Evolutionary conservation across 2,888 invertebrate species (phyloP).

Genomic region (Drosophila histrio): DNA sequence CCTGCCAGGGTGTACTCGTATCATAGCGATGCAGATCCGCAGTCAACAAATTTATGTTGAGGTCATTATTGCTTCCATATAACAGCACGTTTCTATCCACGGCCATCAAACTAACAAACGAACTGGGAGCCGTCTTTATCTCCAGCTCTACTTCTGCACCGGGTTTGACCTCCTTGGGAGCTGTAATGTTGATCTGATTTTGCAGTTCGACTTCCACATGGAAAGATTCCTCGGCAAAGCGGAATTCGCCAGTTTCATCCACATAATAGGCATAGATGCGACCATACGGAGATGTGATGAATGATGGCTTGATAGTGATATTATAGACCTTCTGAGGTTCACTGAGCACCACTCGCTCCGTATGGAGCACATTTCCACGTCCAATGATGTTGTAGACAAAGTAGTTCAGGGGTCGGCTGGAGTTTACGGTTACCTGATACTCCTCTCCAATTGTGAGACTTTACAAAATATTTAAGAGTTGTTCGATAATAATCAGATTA

Average conservation of each 20-base stretch:
- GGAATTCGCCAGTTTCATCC: constrained; percentile 89
- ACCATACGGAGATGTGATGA: constrained; percentile 92
- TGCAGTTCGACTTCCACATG: constrained; percentile 89
- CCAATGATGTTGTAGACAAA: constrained; percentile 92
- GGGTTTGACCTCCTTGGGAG: constrained; percentile 89
- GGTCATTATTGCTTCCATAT: constrained; percentile 87
- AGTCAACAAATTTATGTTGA: constrained; percentile 86
- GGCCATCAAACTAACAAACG: constrained; percentile 93
- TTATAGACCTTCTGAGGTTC: constrained; percentile 85
- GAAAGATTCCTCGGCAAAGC: constrained; percentile 93
- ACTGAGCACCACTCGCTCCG: constrained; percentile 87
- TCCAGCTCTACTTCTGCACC: constrained; percentile 91
- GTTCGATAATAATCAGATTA: no score
- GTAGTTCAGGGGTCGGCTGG: constrained; percentile 90
- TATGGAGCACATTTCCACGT: constrained; percentile 92
- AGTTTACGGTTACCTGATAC: constrained; percentile 89
- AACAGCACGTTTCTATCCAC: constrained; percentile 93
- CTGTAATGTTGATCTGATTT: constrained; percentile 87
- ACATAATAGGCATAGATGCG: constrained; percentile 93
- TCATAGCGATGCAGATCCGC: constrained; percentile 88
- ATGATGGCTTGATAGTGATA: constrained; percentile 89
- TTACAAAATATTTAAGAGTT: no score
- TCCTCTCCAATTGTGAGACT: constrained; percentile 88
- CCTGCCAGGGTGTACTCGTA: constrained; percentile 83
- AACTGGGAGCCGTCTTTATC: constrained; percentile 93